phyloP scores from a whole-genome alignment of 2,113 vertebrate genomes.

The Talpa occidentalis region DNA sequence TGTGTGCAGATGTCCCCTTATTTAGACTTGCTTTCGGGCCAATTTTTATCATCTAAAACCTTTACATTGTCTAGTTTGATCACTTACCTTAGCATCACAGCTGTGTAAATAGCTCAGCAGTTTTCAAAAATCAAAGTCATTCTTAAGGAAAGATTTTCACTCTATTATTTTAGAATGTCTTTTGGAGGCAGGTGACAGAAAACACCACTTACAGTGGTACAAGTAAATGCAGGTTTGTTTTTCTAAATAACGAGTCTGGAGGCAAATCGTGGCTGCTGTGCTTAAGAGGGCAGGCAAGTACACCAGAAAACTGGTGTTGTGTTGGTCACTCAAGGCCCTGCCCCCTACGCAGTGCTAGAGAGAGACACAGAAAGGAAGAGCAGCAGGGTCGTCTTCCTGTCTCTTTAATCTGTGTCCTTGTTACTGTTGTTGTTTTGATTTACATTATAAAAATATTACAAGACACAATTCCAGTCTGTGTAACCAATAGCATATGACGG shows the following conservation, averaged over 20 bases:
- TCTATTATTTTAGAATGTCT: not conserved
- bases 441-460: not conserved
- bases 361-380: not conserved
- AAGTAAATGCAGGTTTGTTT: not conserved
- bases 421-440: not conserved
- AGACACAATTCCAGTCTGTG: not conserved
- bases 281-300: not conserved
- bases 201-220: not conserved
- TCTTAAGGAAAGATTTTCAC: not conserved
- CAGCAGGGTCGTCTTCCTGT: not conserved
- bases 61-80: not conserved
- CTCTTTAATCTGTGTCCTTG: not conserved
- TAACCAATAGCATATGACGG: not conserved
- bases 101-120: not conserved
- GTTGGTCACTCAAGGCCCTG: not conserved
- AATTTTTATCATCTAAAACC: not conserved
- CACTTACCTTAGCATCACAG: not conserved
- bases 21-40: not conserved
- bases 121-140: not conserved
- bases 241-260: not conserved
- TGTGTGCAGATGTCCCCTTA: not conserved
- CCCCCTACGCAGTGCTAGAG: not conserved
- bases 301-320: not conserved
- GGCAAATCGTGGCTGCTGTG: not conserved
- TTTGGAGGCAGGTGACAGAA: not conserved